Evolutionary conservation across 2,113 vertebrate species (phyloP).

Genomic region (Gulo gulo): DNA sequence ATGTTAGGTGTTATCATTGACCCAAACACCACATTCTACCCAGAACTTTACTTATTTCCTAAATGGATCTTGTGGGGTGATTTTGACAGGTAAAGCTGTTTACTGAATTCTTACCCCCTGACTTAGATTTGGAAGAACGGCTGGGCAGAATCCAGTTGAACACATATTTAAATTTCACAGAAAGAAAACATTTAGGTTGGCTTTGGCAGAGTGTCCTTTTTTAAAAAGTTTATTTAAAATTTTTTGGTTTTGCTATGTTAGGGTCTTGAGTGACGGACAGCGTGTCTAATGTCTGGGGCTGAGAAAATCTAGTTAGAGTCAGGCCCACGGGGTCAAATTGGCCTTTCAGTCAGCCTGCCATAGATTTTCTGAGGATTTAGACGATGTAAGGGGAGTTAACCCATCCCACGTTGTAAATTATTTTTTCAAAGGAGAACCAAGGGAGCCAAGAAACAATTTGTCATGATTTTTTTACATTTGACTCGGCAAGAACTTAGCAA

Average conservation of each 20-base stretch:
- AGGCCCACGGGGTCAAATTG: conserved; percentile 40
- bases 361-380: conserved; percentile 62
- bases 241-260: conserved; percentile 43
- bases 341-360: conserved; percentile 54
- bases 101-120: background rate
- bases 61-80: background rate
- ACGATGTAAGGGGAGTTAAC: conserved; percentile 67
- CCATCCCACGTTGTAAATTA: conserved; percentile 73
- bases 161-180: conserved; percentile 67
- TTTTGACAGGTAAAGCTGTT: conserved; percentile 18
- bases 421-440: conserved; percentile 71
- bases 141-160: conserved; percentile 64
- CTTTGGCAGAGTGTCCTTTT: conserved; percentile 53
- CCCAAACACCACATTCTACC: background rate
- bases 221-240: conserved; percentile 30
- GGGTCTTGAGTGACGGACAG: conserved; percentile 49
- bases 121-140: conserved; percentile 25
- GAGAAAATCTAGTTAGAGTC: conserved; percentile 51
- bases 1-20: background rate
- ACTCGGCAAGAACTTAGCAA: conserved; percentile 39
- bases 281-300: conserved; percentile 7
- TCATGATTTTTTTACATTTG: conserved; percentile 65
- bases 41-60: conserved; percentile 35
- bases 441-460: conserved; percentile 75
- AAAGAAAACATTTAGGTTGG: conserved; percentile 56